These are phyloP conservation scores for Scaptomyza pallida DNA, from an alignment of 1,140 invertebrate genomes.

Conservation along the genomic window DNA sequence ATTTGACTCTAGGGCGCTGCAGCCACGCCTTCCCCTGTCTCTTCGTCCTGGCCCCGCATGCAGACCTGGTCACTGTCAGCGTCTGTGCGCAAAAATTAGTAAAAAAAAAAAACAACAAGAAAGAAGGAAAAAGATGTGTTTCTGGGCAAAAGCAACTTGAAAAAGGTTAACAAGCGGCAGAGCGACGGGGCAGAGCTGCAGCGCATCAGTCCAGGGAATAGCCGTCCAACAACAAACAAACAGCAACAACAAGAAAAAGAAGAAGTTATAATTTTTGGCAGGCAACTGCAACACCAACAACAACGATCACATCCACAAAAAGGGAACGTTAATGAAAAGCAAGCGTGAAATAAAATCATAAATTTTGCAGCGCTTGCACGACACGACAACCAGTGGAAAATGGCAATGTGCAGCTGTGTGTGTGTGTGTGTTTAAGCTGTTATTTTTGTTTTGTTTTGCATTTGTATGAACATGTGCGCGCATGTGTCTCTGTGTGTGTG, in stretches of 20 bases:
- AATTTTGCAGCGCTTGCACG: conserved; percentile 66
- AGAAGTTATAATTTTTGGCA: conserved; percentile 73
- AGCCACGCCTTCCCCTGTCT: conserved; percentile 37
- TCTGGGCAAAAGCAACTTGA: conserved; percentile 57
- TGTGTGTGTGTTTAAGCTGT: conserved; percentile 14
- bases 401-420: conserved; percentile 11
- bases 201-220: conserved; percentile 48
- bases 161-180: conserved; percentile 78
- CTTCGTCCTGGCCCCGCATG: conserved; percentile 5
- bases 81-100: conserved; percentile 70
- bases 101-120: too few species aligned
- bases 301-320: conserved; percentile 42
- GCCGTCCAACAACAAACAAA: conserved; percentile 45
- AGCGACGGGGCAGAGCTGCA: conserved; percentile 32
- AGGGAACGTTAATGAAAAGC: conserved; percentile 77
- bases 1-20: conserved; percentile 61
- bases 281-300: conserved; percentile 9
- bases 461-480: conserved; percentile 49
- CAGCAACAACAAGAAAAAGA: conserved; percentile 53
- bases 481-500: conserved; percentile 26
- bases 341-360: conserved; percentile 83
- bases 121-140: conserved; percentile 27
- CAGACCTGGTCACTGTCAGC: conserved; percentile 26
- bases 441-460: conserved; percentile 70
- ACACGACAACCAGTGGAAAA: conserved; percentile 36